Conservation (phyloP, 2,113 vertebrate genomes). For the Phoxinus phoxinus region DNA sequence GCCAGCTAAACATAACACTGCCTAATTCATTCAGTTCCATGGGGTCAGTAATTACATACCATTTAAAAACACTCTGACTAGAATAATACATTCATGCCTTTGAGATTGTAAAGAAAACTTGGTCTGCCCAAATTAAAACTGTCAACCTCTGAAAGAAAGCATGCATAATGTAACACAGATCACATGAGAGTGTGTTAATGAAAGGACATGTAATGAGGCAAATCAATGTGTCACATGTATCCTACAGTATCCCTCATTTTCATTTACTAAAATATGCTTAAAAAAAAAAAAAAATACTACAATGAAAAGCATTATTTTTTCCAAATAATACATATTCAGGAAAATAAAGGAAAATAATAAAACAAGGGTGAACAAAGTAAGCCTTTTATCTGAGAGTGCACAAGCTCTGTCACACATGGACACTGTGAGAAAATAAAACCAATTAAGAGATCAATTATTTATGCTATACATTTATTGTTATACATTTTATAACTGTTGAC, state of each 20-base stretch:
- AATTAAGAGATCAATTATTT: not conserved
- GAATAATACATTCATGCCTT: conserved; percentile 27
- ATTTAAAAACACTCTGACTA: conserved; percentile 10
- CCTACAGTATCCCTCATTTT: not conserved
- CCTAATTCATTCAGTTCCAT: conserved; percentile 17
- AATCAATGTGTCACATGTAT: conserved; percentile 8
- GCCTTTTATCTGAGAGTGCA: not conserved
- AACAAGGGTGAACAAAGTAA: not conserved
- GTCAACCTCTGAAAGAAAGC: conserved; percentile 11
- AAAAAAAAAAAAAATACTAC: not conserved
- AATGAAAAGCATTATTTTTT: not conserved
- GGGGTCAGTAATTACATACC: conserved; percentile 22
- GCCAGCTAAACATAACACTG: not conserved
- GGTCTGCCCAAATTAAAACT: not conserved
- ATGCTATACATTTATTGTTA: not conserved
- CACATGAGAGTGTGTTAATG: not conserved
- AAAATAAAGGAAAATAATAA: not conserved
- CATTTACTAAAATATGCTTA: not conserved
- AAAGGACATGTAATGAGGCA: conserved; percentile 1
- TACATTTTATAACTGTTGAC: not conserved
- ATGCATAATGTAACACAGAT: not conserved
- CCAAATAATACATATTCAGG: not conserved
- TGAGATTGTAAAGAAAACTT: not conserved
- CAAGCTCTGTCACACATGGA: not conserved
- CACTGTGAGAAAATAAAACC: not conserved